A percentile compares a stretch with the other conserved stretches of the same genome.
These are phyloP conservation scores for Lophius piscatorius DNA, from an alignment of 2,113 vertebrate species.

Conservation along the genomic window DNA sequence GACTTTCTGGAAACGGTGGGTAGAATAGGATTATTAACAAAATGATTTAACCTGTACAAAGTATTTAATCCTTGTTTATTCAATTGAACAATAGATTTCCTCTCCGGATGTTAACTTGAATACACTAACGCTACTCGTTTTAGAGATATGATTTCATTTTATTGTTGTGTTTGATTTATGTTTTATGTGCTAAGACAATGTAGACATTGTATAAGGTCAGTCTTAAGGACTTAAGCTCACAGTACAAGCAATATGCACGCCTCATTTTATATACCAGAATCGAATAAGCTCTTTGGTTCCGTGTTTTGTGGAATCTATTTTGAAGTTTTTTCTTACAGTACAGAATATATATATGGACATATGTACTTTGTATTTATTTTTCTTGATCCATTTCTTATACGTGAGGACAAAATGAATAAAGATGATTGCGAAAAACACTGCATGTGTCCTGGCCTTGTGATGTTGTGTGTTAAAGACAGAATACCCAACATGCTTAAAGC, in stretches of 20 bases:
- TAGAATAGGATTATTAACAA: slow-evolving; percentile 13
- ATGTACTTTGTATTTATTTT: slow-evolving; percentile 73
- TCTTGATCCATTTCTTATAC: slow-evolving; percentile 37
- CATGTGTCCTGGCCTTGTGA: slow-evolving; percentile 9
- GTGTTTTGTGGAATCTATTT: slow-evolving; percentile 46
- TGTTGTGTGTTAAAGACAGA: slow-evolving; percentile 9
- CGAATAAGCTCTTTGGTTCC: slow-evolving; percentile 67
- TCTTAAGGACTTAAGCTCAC: slow-evolving; percentile 34
- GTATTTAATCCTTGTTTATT: slow-evolving; percentile 54
- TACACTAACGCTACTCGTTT: slow-evolving; percentile 7
- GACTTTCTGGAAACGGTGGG: slow-evolving; percentile 7
- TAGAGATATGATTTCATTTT: not conserved
- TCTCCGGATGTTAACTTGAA: slow-evolving; percentile 26
- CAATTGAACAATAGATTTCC: slow-evolving; percentile 40
- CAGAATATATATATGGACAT: slow-evolving; percentile 54
- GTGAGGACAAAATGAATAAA: slow-evolving; percentile 57
- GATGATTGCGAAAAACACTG: slow-evolving; percentile 43
- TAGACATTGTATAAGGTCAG: slow-evolving; percentile 34
- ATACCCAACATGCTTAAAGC: slow-evolving; percentile 22
- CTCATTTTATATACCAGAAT: slow-evolving; percentile 66
- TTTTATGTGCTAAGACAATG: slow-evolving; percentile 29
- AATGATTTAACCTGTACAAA: slow-evolving; percentile 58
- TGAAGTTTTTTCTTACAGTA: slow-evolving; percentile 51
- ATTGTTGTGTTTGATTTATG: no score
- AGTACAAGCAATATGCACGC: slow-evolving; percentile 24